Percentiles rank a stretch among this genome's conserved stretches.
These are phyloP conservation scores for Pimpla rufipes DNA, from an alignment of 2,888 invertebrate species.

Conservation along the genomic window DNA sequence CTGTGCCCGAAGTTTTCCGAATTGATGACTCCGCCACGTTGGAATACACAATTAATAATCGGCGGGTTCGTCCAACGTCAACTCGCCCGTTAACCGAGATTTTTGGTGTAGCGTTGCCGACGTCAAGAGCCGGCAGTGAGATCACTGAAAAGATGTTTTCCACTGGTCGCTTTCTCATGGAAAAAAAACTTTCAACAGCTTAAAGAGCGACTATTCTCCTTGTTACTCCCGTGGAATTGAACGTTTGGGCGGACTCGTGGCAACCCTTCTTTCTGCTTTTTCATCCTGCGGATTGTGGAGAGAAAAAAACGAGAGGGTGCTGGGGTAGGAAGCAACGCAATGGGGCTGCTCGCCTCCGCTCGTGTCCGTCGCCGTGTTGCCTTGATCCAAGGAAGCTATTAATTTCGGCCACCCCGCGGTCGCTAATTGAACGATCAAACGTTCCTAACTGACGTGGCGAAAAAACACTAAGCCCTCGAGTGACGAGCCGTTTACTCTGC, in stretches of 20 bases:
- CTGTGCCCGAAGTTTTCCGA: constrained; percentile 21
- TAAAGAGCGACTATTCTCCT: constrained; percentile 51
- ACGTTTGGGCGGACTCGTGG: constrained; percentile 32
- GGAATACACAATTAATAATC: constrained; percentile 52
- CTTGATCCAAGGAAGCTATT: constrained; percentile 56
- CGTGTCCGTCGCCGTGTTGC: constrained; percentile 21
- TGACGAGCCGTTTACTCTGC: constrained; percentile 61
- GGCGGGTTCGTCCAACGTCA: constrained; percentile 1
- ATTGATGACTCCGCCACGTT: constrained; percentile 1
- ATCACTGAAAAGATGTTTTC: constrained; percentile 65
- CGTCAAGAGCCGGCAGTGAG: constrained; percentile 9
- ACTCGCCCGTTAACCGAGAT: constrained; percentile 10
- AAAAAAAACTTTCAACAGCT: constrained; percentile 37
- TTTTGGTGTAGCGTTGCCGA: constrained; percentile 3
- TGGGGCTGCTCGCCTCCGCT: constrained; percentile 34
- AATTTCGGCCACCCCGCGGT: constrained; percentile 64
- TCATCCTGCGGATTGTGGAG: background rate
- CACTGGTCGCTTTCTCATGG: constrained; percentile 18
- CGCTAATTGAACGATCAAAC: constrained; percentile 72
- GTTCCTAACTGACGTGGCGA: constrained; percentile 66
- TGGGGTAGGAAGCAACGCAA: constrained; percentile 20
- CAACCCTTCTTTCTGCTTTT: constrained; percentile 41
- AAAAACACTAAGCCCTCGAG: constrained; percentile 66
- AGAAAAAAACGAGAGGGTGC: constrained; percentile 54
- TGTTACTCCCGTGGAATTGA: constrained; percentile 35